Conservation (phyloP, 2,797 vertebrate genomes). For the Chiloscyllium punctatum region DNA sequence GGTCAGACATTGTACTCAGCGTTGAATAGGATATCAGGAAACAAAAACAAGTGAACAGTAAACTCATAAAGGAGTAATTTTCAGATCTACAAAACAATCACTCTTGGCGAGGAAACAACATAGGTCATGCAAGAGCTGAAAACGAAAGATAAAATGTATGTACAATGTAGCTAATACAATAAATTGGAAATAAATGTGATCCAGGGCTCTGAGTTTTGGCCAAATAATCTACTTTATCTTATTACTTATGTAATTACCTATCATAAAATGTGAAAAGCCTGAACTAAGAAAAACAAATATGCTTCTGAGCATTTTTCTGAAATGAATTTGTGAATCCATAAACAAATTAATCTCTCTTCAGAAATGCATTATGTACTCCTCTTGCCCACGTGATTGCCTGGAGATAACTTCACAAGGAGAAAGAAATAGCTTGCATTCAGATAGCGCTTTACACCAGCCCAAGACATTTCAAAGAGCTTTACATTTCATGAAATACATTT, state of each 20-base stretch:
- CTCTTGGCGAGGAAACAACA: neutral
- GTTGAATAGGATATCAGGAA: neutral
- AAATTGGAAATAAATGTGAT: neutral
- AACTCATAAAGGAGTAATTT: neutral
- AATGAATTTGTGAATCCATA: neutral
- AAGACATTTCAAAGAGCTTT: neutral
- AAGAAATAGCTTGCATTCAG: neutral
- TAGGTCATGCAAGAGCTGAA: neutral
- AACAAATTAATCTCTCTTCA: neutral
- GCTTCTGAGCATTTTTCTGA: neutral
- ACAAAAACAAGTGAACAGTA: neutral
- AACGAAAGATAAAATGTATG: neutral
- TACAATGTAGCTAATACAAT: neutral
- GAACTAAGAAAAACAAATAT: neutral
- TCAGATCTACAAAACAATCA: neutral
- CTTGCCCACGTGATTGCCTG: neutral
- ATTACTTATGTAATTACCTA: conserved; percentile 9
- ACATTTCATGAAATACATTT: neutral
- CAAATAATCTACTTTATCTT: conserved; percentile 6
- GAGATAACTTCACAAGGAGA: neutral
- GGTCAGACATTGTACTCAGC: neutral
- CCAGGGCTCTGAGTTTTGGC: neutral
- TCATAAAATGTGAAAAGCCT: neutral
- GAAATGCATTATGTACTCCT: neutral
- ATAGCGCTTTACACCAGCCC: neutral